Conservation (phyloP, 2,113 vertebrate species). For the Stercorarius parasiticus region DNA sequence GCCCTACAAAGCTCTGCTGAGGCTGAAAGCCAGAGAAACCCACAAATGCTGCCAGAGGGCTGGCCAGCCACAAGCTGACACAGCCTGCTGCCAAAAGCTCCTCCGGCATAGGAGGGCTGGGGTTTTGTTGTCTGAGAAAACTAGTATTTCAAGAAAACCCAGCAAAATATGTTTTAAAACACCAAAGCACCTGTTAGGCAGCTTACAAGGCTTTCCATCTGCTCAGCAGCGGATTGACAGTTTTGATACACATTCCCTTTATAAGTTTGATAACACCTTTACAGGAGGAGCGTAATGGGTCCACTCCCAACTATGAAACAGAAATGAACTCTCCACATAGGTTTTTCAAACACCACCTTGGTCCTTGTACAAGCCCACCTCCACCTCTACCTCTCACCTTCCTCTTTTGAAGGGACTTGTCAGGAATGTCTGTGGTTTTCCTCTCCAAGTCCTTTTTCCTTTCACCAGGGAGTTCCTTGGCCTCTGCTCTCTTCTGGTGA, state of each 20-base stretch:
- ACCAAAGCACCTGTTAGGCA: background rate
- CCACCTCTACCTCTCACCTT: constrained; percentile 67
- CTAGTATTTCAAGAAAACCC: background rate
- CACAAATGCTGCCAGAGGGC: background rate
- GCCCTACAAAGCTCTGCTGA: background rate
- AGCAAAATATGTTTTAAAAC: background rate
- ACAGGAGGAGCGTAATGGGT: rapidly evolving
- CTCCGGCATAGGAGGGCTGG: background rate
- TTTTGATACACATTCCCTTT: background rate
- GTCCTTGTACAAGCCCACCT: background rate
- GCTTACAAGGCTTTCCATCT: background rate
- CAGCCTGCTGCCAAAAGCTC: background rate
- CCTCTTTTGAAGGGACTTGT: constrained; percentile 77
- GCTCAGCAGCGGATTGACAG: background rate
- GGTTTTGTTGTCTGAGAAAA: background rate
- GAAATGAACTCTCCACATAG: background rate
- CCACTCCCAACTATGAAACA: background rate
- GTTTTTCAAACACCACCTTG: background rate
- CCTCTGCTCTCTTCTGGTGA: constrained; percentile 11
- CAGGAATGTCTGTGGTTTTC: background rate
- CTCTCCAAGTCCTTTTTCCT: constrained; percentile 68
- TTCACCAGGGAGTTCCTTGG: background rate
- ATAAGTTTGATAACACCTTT: background rate
- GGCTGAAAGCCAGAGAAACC: background rate
- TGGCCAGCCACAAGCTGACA: background rate